Evolutionary conservation across 2,888 invertebrate species (phyloP), one percentile per base, ranked within the genome.

Genomic region (Eupithecia tripunctaria): DNA sequence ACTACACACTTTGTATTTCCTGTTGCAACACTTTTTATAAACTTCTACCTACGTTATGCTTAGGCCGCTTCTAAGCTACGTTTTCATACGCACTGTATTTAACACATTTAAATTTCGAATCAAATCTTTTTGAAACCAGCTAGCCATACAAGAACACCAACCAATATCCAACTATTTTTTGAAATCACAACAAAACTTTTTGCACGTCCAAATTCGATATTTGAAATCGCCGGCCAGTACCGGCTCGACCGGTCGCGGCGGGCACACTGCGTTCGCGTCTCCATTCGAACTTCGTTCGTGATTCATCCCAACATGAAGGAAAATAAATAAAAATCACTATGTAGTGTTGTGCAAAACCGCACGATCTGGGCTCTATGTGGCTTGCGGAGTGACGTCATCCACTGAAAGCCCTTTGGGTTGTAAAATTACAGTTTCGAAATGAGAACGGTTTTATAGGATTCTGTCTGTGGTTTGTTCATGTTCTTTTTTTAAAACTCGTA

Each of bases 291-390:
- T 70, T 12, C 66, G 56, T 67, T 47, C 38, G 66, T 92, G 93
- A 92, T 89, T 93, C 93, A 92, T 92, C 91, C 87, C 86, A 86
- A 69, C 38, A 68, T 63, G 60, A 79, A 88, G 85, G 85, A 84
- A 87, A 88, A 87, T 85, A 84, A 82, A 78, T 77, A 81, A 80
- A 84, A 84, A 84, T 82, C 82, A 82, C 67, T 69, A 56, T 51
- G 47, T 56, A 69, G 66, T 69, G 67, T 74, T 71, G 60, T 72
- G 63, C 74, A 77, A 73, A 79, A 79, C 78, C 76, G 79, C 79
- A 78, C 78, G 79, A 75, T 78, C 72, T 74, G 21, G 56, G 78
- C 47, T 71, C 62, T 68, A 64, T 64, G 36, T 36, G 64, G 47
- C 47, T 51, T 62, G n/a, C 15, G 29, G 43, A 25, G 38, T 69